Evolutionary conservation across 1,140 invertebrate species (phyloP).

Genomic region (Asbolus verrucosus): DNA sequence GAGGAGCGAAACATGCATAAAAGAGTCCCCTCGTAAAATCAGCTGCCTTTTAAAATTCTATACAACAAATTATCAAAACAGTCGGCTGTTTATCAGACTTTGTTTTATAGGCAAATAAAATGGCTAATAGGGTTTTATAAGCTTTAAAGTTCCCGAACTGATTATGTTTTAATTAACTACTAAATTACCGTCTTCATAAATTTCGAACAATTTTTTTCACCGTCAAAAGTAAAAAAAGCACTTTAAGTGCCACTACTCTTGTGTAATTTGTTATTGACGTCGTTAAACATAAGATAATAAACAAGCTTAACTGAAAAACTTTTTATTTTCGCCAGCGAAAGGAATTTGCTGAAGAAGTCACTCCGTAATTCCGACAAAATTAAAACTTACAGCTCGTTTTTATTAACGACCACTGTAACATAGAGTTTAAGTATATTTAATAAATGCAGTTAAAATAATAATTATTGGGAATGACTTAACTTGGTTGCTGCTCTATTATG

Average conservation of each 20-base stretch:
- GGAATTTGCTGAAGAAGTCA: no score
- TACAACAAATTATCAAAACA: slow-evolving; percentile 25
- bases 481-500: no score
- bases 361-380: no score
- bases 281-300: slow-evolving; percentile 12
- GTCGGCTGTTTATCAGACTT: slow-evolving; percentile 19
- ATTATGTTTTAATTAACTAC: slow-evolving; percentile 32
- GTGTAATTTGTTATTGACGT: slow-evolving; percentile 21
- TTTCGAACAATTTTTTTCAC: slow-evolving; percentile 7
- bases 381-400: no score
- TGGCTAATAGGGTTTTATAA: slow-evolving; percentile 23
- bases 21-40: not conserved
- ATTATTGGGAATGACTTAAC: no score
- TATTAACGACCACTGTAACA: no score
- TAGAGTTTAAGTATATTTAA: no score
- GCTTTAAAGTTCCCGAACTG: slow-evolving; percentile 24
- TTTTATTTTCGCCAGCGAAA: slow-evolving; percentile 6
- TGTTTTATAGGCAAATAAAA: slow-evolving; percentile 26
- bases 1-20: no score
- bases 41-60: slow-evolving; percentile 5
- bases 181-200: slow-evolving; percentile 21
- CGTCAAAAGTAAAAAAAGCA: slow-evolving; percentile 4
- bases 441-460: no score
- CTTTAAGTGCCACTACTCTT: slow-evolving; percentile 14
- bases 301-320: slow-evolving; percentile 5